Percentiles rank a stretch among this genome's conserved stretches.
These are phyloP conservation scores for Phocoena sinus DNA, from an alignment of 2,113 vertebrate species.

Conservation along the genomic window DNA sequence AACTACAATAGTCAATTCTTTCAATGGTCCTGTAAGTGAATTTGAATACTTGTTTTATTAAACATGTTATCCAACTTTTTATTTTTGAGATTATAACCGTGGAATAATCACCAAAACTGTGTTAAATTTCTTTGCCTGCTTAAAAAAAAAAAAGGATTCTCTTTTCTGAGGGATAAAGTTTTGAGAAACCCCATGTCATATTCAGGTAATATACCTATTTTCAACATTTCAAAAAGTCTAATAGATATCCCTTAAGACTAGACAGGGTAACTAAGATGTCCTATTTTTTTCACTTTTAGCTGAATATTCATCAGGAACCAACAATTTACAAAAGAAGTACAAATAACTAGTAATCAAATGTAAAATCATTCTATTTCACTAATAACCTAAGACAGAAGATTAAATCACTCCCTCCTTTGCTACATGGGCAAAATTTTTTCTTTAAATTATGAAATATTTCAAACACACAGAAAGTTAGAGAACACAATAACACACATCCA, in stretches of 20 bases:
- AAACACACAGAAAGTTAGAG: not conserved
- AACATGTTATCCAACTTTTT: not conserved
- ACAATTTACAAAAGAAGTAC: not conserved
- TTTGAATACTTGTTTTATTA: not conserved
- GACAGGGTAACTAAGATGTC: not conserved
- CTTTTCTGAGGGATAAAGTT: not conserved
- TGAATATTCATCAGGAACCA: not conserved
- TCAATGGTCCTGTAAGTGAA: not conserved
- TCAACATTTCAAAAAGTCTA: slow-evolving; percentile 8
- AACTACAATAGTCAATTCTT: not conserved
- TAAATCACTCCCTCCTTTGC: not conserved
- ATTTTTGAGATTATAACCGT: not conserved
- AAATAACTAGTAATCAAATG: not conserved
- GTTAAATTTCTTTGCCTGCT: not conserved
- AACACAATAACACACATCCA: not conserved
- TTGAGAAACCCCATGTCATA: not conserved
- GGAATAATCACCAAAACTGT: not conserved
- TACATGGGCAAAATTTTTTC: not conserved
- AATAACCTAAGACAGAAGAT: not conserved
- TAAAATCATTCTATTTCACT: not conserved
- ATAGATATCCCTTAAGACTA: not conserved
- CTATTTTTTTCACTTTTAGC: not conserved
- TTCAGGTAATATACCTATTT: not conserved
- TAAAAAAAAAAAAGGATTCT: not conserved
- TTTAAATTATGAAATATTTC: not conserved